Base-by-base conservation (phyloP, 2,113 vertebrate genomes). In the Stomatorhinus ivindoensis region DNA sequence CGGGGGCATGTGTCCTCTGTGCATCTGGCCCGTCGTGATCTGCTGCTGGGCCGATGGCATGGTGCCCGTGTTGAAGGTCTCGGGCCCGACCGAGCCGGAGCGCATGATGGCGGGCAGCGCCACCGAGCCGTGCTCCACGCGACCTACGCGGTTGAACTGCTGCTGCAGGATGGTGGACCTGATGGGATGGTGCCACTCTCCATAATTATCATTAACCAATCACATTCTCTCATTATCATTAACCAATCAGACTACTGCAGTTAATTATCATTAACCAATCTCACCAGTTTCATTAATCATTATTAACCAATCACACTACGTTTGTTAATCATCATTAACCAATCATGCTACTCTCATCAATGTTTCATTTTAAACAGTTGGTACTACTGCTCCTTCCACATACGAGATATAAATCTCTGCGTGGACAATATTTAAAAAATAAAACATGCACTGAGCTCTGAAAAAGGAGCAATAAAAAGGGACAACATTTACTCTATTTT, bases 41-140 rank as follows among this genome's bases (percentile, higher is more conserved):
- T 99, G 98, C 90, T 99, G 98, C 95, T 99, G 98, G 0, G 98
- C 96, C 0, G 96, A 97, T 50, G 98, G 98, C 98, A 99, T 99
- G 35, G 96, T 97, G 90, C 98, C 98, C 61, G 97, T 15, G 31
- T 99, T 99, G 94, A 97, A 98, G 9, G 96, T 97, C 95, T 99
- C 98, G 0, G 98, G 98, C 0, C 98, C 98, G 0, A 97, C 95
- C 53, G 98, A 98, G 24, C 98, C 98, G 0, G 98, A 99, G 9
- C 98, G 97, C 96, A 99, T 99, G 87, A 99, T 97, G 0, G 98
- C 98, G 0, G 98, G 98, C 76, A 99, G 94, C 0, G 98, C 98
- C 58, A 99, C 98, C 0, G 98, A 99, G 89, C 98, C 97, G 0
- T 98, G 98, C 91, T 99, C 98, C 65, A 96, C 98, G 13, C 97